Percentiles rank a stretch among this genome's conserved stretches.
These are phyloP conservation scores for Dipodomys merriami DNA, from an alignment of 2,113 vertebrate genomes.

Conservation along the genomic window DNA sequence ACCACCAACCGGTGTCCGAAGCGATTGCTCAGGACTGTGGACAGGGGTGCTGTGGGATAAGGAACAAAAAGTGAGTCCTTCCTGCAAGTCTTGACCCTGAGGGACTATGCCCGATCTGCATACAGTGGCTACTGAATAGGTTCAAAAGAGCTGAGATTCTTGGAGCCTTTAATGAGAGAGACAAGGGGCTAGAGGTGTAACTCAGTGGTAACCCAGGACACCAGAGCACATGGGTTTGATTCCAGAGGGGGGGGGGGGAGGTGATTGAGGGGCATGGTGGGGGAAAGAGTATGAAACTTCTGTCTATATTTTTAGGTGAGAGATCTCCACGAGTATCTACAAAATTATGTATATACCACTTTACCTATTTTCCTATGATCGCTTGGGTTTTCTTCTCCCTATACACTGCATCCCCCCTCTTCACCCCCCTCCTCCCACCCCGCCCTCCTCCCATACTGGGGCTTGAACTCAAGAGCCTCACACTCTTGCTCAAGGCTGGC, in stretches of 20 bases:
- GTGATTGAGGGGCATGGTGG: not conserved
- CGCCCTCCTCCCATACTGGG: too few relatives aligned
- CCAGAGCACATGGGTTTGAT: too few relatives aligned
- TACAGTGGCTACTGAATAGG: not conserved
- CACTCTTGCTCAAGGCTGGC: too few relatives aligned
- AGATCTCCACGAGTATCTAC: not conserved
- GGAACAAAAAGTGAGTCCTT: not conserved
- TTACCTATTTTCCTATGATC: not conserved
- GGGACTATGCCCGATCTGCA: fast-evolving
- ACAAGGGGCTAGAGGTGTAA: not conserved
- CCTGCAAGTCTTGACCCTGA: not conserved
- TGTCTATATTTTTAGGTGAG: not conserved
- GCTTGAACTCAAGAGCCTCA: too few relatives aligned
- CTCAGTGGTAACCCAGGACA: not conserved
- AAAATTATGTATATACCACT: not conserved
- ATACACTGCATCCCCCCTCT: not conserved
- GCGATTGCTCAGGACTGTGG: conserved; percentile 91
- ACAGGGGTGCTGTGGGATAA: conserved; percentile 90
- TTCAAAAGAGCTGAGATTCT: not conserved
- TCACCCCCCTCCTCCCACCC: too few relatives aligned
- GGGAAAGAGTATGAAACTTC: not conserved
- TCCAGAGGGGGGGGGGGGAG: not conserved
- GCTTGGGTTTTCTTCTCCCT: not conserved
- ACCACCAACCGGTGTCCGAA: conserved; percentile 95
- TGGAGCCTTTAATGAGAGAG: not conserved